A percentile compares a stretch with the other conserved stretches of the same genome.
These are phyloP conservation scores for Oceanites oceanicus DNA, from an alignment of 2,113 vertebrate species.

Conservation along the genomic window DNA sequence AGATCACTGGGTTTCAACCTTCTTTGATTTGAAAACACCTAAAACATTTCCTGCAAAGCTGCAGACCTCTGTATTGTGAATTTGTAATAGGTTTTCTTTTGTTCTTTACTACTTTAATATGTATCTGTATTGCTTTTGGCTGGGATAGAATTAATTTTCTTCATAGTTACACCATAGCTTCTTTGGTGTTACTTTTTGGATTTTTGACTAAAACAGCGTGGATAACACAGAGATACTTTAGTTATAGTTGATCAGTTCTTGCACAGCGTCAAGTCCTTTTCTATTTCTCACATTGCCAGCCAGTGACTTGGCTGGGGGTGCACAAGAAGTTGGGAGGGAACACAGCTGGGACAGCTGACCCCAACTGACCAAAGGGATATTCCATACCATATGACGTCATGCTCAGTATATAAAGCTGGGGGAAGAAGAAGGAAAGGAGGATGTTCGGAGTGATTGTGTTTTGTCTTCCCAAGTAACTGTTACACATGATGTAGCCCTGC, in stretches of 20 bases:
- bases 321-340: not conserved
- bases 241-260: not conserved
- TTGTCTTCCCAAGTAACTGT: not conserved
- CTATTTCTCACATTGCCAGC: fast-evolving
- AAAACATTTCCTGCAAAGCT: not conserved
- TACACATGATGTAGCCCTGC: fast-evolving
- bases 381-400: not conserved
- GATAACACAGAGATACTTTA: not conserved
- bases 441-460: fast-evolving
- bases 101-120: not conserved
- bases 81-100: not conserved
- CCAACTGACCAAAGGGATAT: not conserved
- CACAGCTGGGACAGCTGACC: not conserved
- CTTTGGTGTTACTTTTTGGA: not conserved
- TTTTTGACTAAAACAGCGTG: not conserved
- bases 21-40: not conserved
- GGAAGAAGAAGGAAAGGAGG: not conserved
- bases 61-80: not conserved
- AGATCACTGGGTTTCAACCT: not conserved
- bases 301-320: not conserved
- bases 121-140: not conserved
- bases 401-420: not conserved
- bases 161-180: not conserved
- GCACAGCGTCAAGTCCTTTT: not conserved
- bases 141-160: not conserved